phyloP scores from a whole-genome alignment of 2,113 vertebrate species.

The Progne subis region DNA sequence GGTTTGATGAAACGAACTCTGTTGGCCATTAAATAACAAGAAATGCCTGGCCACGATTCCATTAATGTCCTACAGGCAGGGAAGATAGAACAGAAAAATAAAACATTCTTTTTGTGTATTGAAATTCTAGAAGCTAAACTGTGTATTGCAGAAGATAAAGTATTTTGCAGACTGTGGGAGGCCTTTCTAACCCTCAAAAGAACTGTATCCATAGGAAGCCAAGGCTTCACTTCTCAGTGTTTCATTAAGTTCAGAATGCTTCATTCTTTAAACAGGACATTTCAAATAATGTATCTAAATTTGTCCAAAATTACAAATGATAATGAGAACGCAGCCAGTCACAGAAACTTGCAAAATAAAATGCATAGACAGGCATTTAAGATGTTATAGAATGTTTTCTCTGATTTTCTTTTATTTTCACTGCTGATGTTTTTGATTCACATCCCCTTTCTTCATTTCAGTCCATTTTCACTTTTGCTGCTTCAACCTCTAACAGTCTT shows the following conservation, averaged over 20 bases:
- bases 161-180: not conserved
- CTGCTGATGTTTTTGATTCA: not conserved
- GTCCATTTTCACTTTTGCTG: slow-evolving; percentile 21
- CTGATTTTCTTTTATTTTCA: slow-evolving; percentile 4
- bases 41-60: not conserved
- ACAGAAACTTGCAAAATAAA: not conserved
- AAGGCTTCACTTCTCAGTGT: not conserved
- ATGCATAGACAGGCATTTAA: not conserved
- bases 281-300: not conserved
- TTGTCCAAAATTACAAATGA: not conserved
- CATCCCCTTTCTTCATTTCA: not conserved
- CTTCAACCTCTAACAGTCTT: not conserved
- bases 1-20: slow-evolving; percentile 13
- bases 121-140: not conserved
- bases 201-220: not conserved
- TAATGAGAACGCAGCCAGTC: not conserved
- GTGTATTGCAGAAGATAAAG: not conserved
- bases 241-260: not conserved
- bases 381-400: not conserved
- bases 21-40: not conserved
- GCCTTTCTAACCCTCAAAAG: not conserved
- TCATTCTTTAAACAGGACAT: not conserved
- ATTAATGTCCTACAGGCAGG: not conserved
- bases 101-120: not conserved
- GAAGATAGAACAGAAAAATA: not conserved